phyloP scores from a whole-genome alignment of 2,888 invertebrate genomes.

The Lochmaea crataegi region DNA sequence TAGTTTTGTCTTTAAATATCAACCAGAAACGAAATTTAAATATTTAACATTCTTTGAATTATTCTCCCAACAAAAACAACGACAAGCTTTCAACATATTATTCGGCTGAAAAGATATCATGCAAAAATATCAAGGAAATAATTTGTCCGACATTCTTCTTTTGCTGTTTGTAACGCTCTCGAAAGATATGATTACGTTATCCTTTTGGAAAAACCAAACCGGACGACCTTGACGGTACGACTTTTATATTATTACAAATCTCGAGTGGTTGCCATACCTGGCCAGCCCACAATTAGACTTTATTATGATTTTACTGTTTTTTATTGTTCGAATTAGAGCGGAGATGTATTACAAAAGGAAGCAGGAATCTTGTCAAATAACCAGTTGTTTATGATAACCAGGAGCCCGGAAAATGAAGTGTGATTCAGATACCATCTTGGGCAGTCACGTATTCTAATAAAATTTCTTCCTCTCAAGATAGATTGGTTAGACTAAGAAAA shows the following conservation, averaged over 20 bases:
- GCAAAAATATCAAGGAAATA: slow-evolving; percentile 38
- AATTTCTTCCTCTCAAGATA: too few species aligned
- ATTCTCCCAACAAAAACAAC: not conserved
- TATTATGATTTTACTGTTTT: slow-evolving; percentile 11
- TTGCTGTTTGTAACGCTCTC: not conserved
- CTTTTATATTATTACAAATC: slow-evolving; percentile 32
- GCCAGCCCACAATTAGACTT: slow-evolving; percentile 30
- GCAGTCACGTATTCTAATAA: too few species aligned
- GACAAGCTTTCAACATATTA: slow-evolving; percentile 1
- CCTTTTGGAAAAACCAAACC: slow-evolving; percentile 53
- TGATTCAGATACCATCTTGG: too few species aligned
- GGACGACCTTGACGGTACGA: slow-evolving; percentile 44
- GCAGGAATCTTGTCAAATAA: too few species aligned
- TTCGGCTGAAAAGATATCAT: slow-evolving; percentile 15
- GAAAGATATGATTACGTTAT: slow-evolving; percentile 50
- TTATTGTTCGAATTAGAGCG: not conserved
- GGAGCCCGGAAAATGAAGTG: too few species aligned
- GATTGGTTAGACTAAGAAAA: too few species aligned
- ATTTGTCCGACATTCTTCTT: slow-evolving; percentile 39
- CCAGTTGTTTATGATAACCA: too few species aligned
- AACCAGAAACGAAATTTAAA: not conserved
- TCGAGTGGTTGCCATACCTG: not conserved
- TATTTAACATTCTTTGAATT: slow-evolving; percentile 7
- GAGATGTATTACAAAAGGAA: not conserved
- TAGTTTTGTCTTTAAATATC: not conserved